A percentile compares a stretch with the other conserved stretches of the same genome.
These are phyloP conservation scores for Anorthoa munda DNA, from an alignment of 2,888 invertebrate genomes.

Conservation along the genomic window DNA sequence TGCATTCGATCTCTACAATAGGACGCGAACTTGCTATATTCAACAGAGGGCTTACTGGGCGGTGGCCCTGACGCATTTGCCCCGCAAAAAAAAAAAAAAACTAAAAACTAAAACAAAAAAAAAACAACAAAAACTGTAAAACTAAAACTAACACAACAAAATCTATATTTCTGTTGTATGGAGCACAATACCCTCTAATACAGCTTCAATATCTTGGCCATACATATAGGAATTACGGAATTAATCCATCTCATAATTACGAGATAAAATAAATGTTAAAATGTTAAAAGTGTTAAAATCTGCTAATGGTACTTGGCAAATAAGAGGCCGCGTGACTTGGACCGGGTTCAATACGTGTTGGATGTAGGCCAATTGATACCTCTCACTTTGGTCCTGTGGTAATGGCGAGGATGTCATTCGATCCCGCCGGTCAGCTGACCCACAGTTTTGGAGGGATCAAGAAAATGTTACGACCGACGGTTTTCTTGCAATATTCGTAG, in stretches of 20 bases:
- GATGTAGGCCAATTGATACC: constrained; percentile 78
- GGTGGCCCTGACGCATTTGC: not conserved
- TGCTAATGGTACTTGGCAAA: constrained; percentile 77
- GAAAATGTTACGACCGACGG: constrained; percentile 20
- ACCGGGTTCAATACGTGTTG: constrained; percentile 77
- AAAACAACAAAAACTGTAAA: too few species aligned
- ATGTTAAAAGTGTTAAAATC: constrained; percentile 78
- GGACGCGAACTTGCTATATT: not conserved
- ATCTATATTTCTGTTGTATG: not conserved
- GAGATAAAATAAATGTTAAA: constrained; percentile 66
- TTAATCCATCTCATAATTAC: constrained; percentile 55
- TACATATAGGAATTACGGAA: constrained; percentile 7
- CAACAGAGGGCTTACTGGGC: too few species aligned
- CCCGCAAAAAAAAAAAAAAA: not conserved
- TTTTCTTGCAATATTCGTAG: constrained; percentile 6
- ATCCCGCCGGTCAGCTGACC: constrained; percentile 59
- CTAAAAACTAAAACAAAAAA: too few species aligned
- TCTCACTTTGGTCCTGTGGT: constrained; percentile 75
- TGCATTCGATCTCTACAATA: too few species aligned
- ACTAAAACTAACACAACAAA: too few species aligned
- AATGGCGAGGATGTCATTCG: constrained; percentile 72
- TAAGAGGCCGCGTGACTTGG: constrained; percentile 80
- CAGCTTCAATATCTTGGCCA: not conserved
- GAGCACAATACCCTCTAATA: not conserved
- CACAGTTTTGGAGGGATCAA: constrained; percentile 41